Conservation (phyloP, 2,113 vertebrate species). For the Anguilla japonica region DNA sequence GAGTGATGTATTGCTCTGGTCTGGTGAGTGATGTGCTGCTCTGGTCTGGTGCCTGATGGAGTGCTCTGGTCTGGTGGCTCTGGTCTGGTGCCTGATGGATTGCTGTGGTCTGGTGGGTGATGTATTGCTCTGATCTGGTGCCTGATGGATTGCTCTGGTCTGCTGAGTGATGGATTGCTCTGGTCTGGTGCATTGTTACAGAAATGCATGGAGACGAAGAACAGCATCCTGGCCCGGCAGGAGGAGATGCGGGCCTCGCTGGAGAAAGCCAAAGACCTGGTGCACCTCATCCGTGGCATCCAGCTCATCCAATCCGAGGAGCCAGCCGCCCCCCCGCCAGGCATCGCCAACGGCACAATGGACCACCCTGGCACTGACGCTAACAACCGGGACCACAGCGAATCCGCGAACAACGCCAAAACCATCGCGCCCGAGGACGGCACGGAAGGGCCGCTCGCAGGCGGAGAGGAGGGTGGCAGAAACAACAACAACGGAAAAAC, state of each 20-base stretch:
- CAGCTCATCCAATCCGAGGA: conserved; percentile 86
- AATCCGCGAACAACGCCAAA: conserved; percentile 30
- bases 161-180: neutral
- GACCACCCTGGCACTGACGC: conserved; percentile 62
- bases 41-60: no score
- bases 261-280: conserved; percentile 94
- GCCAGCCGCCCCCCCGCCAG: conserved; percentile 43
- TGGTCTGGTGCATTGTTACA: conserved; percentile 47
- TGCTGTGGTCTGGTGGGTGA: no score
- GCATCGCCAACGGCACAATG: conserved; percentile 69
- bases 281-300: conserved; percentile 94
- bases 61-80: neutral
- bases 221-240: conserved; percentile 89
- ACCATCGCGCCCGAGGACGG: conserved; percentile 1
- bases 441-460: neutral
- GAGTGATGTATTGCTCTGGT: neutral
- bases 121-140: no score
- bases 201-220: conserved; percentile 99
- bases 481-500: conserved; percentile 74
- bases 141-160: no score
- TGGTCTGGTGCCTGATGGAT: no score
- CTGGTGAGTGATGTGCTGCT: neutral
- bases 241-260: conserved; percentile 97
- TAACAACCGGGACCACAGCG: conserved; percentile 40
- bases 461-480: conserved; percentile 63